Conservation (phyloP, 2,797 vertebrate species). For the Denticeps clupeoides region DNA sequence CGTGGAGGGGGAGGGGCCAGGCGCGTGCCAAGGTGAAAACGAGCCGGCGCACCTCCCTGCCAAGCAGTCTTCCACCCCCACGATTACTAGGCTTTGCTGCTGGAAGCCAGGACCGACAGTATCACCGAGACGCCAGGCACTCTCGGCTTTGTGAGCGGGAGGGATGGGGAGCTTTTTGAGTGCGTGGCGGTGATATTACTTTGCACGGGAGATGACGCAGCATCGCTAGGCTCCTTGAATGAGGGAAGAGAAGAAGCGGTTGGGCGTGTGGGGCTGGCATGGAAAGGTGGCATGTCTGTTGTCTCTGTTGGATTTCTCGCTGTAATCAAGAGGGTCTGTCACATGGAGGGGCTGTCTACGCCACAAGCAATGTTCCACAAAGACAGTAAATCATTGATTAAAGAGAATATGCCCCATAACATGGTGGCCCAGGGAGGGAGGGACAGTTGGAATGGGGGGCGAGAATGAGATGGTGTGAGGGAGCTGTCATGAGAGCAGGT, state of each 20-base stretch:
- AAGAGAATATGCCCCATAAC: neutral
- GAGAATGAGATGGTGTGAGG: neutral
- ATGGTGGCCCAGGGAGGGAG: neutral
- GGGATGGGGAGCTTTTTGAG: neutral
- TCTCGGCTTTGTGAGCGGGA: neutral
- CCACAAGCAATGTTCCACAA: neutral
- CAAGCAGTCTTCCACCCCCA: neutral
- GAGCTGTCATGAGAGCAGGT: neutral
- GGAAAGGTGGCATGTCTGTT: no score
- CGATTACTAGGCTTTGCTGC: neutral
- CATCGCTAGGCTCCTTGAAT: neutral
- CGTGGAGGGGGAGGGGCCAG: neutral
- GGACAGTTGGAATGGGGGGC: no score
- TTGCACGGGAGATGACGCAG: no score
- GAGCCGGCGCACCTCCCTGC: neutral
- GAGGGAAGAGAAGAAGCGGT: no score
- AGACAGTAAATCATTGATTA: conserved; percentile 1
- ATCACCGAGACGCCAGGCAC: no score
- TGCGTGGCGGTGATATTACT: no score
- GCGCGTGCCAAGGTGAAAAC: conserved; percentile 7
- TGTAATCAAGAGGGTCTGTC: no score
- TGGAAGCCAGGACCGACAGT: neutral
- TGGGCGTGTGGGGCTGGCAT: no score
- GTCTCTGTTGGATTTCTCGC: no score
- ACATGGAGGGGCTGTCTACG: no score